These are phyloP conservation scores for Brotula barbata DNA, from an alignment of 2,797 vertebrate genomes.

Conservation along the genomic window DNA sequence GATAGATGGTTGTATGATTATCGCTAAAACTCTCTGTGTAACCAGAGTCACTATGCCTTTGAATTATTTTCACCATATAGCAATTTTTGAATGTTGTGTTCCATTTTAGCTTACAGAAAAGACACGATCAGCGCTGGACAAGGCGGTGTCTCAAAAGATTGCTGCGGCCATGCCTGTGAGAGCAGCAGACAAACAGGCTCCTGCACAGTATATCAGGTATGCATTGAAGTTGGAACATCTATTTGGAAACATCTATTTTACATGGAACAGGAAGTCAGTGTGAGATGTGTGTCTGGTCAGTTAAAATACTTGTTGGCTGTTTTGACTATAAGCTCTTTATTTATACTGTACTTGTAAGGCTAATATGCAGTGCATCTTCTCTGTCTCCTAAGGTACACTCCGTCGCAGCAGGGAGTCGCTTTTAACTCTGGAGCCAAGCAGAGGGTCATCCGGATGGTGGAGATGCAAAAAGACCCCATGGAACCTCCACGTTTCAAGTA, in stretches of 20 bases:
- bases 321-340: too few species aligned
- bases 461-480: conserved; percentile 99
- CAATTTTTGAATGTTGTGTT: conserved; percentile 28
- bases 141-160: conserved; percentile 96
- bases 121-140: conserved; percentile 91
- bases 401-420: conserved; percentile 97
- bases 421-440: conserved; percentile 99
- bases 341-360: too few species aligned
- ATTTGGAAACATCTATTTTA: neutral
- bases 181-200: conserved; percentile 96
- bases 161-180: conserved; percentile 98
- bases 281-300: fast-evolving
- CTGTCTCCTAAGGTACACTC: conserved; percentile 86
- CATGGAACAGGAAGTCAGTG: neutral
- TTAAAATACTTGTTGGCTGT: too few species aligned
- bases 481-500: conserved; percentile 98
- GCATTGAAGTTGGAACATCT: neutral
- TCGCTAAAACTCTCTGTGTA: too few species aligned
- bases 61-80: too few species aligned
- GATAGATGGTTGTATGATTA: too few species aligned
- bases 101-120: conserved; percentile 91
- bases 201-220: conserved; percentile 97
- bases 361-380: neutral
- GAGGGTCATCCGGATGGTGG: conserved; percentile 98
- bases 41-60: too few species aligned